Conservation (phyloP, 2,888 invertebrate species). For the Oligia fasciuncula region DNA sequence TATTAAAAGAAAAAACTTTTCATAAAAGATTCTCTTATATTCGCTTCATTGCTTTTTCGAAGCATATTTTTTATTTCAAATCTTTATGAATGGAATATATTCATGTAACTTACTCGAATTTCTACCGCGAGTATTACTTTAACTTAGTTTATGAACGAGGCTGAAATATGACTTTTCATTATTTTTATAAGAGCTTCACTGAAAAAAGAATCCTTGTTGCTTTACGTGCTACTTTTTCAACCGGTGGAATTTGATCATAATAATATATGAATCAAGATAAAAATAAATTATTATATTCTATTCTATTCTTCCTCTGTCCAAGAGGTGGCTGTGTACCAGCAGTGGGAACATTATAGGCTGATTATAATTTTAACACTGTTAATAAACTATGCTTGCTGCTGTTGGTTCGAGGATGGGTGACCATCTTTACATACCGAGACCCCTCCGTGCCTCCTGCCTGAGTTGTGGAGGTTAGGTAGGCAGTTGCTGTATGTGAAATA, state of each 20-base stretch:
- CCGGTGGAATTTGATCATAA: neutral
- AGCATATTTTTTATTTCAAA: slow-evolving; percentile 50
- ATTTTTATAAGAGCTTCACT: slow-evolving; percentile 19
- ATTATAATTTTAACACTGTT: too few relatives aligned
- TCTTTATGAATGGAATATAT: slow-evolving; percentile 51
- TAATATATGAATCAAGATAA: neutral
- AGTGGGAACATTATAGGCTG: too few relatives aligned
- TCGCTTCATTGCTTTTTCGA: slow-evolving; percentile 45
- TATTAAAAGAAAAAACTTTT: slow-evolving; percentile 42
- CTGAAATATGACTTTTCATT: slow-evolving; percentile 18
- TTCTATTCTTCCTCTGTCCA: too few relatives aligned
- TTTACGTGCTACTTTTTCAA: neutral
- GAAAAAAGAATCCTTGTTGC: neutral
- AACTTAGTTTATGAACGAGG: slow-evolving; percentile 35
- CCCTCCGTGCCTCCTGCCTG: too few relatives aligned
- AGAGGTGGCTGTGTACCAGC: too few relatives aligned
- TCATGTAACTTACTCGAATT: slow-evolving; percentile 45
- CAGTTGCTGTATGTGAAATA: too few relatives aligned
- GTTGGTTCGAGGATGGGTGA: neutral
- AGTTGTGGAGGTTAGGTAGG: neutral
- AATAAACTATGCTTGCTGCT: neutral
- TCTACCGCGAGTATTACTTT: slow-evolving; percentile 31
- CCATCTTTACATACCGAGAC: neutral
- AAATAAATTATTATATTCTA: neutral
- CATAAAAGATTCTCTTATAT: slow-evolving; percentile 22